Conservation (phyloP, 92 coral and sea anemone genomes). For the Siderastrea radians region DNA sequence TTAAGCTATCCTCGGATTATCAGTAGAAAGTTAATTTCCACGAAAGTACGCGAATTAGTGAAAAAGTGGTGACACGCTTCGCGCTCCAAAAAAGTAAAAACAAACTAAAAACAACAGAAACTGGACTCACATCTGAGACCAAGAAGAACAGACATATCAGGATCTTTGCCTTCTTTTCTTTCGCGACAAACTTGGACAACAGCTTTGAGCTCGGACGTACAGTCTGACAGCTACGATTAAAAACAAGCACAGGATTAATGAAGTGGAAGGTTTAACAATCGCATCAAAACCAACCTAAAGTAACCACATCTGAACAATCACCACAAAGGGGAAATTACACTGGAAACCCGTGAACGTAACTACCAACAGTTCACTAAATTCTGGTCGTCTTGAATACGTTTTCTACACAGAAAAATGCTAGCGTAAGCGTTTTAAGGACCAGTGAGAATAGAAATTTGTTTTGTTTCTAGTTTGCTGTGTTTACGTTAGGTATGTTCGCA, state of each 20-base stretch:
- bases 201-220: conserved; percentile 80
- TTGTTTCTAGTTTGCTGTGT: no score
- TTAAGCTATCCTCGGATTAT: no score
- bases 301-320: no score
- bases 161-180: conserved; percentile 88
- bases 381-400: no score
- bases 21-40: background rate
- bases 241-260: background rate
- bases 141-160: conserved; percentile 84
- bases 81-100: background rate
- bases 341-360: no score
- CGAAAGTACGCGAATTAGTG: background rate
- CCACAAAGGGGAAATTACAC: no score
- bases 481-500: no score
- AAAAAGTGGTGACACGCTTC: background rate
- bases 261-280: background rate
- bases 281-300: no score
- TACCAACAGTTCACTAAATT: no score
- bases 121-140: conserved; percentile 71
- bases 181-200: conserved; percentile 89
- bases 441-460: no score
- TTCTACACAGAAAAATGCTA: no score
- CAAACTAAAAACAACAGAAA: background rate
- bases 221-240: conserved; percentile 65
- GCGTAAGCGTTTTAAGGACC: no score